Evolutionary conservation across 2,797 vertebrate genomes (phyloP).

Genomic region (Pseudomugil tenellus): DNA sequence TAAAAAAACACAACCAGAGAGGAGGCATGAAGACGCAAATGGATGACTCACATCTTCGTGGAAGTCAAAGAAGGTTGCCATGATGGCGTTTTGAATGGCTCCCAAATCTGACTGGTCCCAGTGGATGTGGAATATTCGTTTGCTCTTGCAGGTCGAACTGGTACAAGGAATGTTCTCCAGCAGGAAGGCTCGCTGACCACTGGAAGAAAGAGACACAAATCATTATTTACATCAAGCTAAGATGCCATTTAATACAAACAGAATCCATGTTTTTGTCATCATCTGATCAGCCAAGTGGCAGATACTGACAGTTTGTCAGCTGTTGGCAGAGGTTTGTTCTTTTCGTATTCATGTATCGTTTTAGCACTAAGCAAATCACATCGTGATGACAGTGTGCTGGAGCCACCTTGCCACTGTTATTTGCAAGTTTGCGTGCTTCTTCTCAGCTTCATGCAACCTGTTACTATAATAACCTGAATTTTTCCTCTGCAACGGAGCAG

Average conservation of each 20-base stretch:
- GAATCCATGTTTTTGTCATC: not conserved
- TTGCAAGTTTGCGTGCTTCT: not conserved
- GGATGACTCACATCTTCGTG: constrained; percentile 95
- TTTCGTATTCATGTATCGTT: not conserved
- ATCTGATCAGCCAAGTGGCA: constrained; percentile 12
- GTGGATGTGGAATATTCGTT: constrained; percentile 90
- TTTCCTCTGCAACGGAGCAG: too few species aligned
- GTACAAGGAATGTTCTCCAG: constrained; percentile 92
- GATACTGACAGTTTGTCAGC: not conserved
- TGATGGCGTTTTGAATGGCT: constrained; percentile 86
- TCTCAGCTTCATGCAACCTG: not conserved
- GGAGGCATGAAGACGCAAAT: not conserved
- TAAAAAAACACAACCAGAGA: not conserved
- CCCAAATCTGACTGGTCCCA: constrained; percentile 93
- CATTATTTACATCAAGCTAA: not conserved
- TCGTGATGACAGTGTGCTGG: not conserved
- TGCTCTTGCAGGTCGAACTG: constrained; percentile 80
- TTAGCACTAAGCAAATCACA: too few species aligned
- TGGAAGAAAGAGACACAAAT: constrained; percentile 50
- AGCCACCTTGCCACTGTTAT: not conserved
- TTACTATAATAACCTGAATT: not conserved
- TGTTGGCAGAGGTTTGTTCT: not conserved
- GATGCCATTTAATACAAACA: not conserved
- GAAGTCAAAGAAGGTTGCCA: constrained; percentile 97
- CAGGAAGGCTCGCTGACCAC: constrained; percentile 91